Conservation (phyloP, 1,140 invertebrate species). For the Spodoptera frugiperda region DNA sequence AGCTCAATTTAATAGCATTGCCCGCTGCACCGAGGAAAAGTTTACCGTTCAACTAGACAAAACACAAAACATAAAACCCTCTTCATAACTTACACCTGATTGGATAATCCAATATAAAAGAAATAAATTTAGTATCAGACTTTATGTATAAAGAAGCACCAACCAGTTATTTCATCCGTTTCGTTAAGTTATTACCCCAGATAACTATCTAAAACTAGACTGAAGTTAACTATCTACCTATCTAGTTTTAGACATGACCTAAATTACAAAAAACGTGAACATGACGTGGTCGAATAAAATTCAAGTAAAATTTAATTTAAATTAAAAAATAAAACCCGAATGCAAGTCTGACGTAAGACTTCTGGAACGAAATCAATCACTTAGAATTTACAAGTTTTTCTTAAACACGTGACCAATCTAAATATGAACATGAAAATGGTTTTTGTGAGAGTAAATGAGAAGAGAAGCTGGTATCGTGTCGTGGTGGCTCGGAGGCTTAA, state of each 20-base stretch:
- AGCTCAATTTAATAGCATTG: not conserved
- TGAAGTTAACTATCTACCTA: not conserved
- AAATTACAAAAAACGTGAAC: not conserved
- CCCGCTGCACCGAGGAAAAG: conserved; percentile 7
- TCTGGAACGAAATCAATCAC: conserved; percentile 18
- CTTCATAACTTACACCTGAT: conserved; percentile 6
- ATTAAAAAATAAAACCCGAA: not conserved
- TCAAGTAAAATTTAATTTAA: too few species aligned
- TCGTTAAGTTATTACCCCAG: conserved; percentile 2
- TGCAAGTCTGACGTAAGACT: not conserved
- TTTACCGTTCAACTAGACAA: conserved; percentile 15
- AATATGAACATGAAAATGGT: not conserved
- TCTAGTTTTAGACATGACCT: not conserved
- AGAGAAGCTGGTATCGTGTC: not conserved
- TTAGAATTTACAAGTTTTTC: not conserved
- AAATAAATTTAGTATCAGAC: not conserved
- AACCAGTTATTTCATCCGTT: not conserved
- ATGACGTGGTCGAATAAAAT: not conserved
- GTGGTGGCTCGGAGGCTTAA: too few species aligned
- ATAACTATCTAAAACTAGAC: too few species aligned
- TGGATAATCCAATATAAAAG: not conserved
- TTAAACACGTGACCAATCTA: not conserved
- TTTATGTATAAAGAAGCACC: not conserved
- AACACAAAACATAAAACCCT: conserved; percentile 5
- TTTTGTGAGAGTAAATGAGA: not conserved